A percentile compares a stretch with the other conserved stretches of the same genome.
Evolutionary conservation across 1,140 invertebrate genomes (phyloP).

Genomic region (Microvelia longipes): DNA sequence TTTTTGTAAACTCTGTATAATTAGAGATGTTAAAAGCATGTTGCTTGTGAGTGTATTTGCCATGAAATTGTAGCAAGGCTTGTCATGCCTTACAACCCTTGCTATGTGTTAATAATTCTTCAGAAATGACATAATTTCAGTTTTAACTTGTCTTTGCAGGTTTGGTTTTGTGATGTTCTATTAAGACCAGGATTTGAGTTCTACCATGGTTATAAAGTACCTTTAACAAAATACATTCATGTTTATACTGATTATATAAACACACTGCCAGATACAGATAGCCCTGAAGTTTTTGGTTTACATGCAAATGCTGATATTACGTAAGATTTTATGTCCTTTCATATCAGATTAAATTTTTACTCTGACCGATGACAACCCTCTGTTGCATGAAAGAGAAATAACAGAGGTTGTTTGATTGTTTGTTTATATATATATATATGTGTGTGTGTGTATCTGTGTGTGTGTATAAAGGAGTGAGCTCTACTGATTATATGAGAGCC

Average conservation of each 20-base stretch:
- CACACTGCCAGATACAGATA: conserved; percentile 66
- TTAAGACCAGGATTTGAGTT: conserved; percentile 70
- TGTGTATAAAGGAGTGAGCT: too few relatives aligned
- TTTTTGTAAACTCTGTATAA: too few relatives aligned
- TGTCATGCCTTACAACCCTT: too few relatives aligned
- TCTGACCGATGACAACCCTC: too few relatives aligned
- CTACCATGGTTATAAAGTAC: conserved; percentile 76
- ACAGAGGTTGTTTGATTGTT: not conserved
- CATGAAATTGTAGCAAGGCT: too few relatives aligned
- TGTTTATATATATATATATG: not conserved
- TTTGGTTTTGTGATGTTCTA: conserved; percentile 77
- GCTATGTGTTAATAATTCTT: too few relatives aligned
- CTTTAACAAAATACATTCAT: conserved; percentile 52
- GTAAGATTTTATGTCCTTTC: conserved; percentile 37
- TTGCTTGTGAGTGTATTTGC: too few relatives aligned
- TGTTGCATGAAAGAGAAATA: not conserved
- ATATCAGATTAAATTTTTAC: not conserved
- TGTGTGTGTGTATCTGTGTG: too few relatives aligned
- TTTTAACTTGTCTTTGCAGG: conserved; percentile 25
- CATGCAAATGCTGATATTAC: conserved; percentile 93
- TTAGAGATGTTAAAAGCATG: too few relatives aligned
- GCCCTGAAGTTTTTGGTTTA: conserved; percentile 90
- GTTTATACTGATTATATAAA: conserved; percentile 79
- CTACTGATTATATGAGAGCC: too few relatives aligned
- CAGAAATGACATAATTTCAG: too few relatives aligned